These are phyloP conservation scores for Leptodactylus fallax DNA, from an alignment of 2,797 vertebrate species.

Conservation along the genomic window DNA sequence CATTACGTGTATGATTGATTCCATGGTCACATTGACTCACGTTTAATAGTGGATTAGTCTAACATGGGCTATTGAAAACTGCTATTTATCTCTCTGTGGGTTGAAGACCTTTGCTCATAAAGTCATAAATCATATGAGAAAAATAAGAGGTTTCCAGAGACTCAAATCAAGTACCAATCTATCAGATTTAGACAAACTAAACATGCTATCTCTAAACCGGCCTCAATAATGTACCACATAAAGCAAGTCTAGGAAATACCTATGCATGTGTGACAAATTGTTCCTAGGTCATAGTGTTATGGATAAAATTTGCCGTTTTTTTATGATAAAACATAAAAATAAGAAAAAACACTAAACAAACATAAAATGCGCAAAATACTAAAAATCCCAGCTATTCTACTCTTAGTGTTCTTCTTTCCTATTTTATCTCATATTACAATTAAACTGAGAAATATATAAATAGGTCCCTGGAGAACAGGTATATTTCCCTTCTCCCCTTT, in stretches of 20 bases:
- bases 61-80: constrained; percentile 11
- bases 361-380: too few species aligned
- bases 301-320: not conserved
- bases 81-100: constrained; percentile 1
- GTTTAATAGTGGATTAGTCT: constrained; percentile 15
- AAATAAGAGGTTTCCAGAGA: not conserved
- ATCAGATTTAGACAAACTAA: not conserved
- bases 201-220: not conserved
- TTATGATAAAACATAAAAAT: too few species aligned
- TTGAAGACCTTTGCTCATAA: constrained; percentile 12
- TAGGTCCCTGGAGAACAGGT: too few species aligned
- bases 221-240: not conserved
- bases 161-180: not conserved
- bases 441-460: too few species aligned
- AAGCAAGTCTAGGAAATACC: not conserved
- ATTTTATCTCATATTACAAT: too few species aligned
- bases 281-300: not conserved
- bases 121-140: not conserved
- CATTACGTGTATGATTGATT: constrained; percentile 13
- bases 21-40: not conserved
- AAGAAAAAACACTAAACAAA: too few species aligned
- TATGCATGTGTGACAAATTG: not conserved
- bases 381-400: too few species aligned
- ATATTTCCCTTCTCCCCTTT: too few species aligned
- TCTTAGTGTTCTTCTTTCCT: too few species aligned